Percentiles rank a stretch among this genome's conserved stretches.
phyloP scores from a whole-genome alignment of 2,113 vertebrate genomes.

The Trogon melanurus region DNA sequence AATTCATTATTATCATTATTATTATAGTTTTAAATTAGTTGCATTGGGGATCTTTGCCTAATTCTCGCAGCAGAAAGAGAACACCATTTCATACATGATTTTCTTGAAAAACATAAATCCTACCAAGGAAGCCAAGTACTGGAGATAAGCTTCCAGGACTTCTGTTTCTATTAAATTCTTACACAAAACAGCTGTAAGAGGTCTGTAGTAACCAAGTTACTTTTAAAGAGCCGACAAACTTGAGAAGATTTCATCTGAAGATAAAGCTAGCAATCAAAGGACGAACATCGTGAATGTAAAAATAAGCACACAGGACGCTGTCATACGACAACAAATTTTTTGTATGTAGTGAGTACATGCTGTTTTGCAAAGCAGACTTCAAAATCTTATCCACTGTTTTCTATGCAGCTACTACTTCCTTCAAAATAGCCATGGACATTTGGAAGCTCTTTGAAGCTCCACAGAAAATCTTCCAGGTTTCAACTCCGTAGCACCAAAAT shows the following conservation, averaged over 20 bases:
- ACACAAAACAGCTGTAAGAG: not conserved
- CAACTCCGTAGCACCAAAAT: not conserved
- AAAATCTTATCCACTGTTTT: not conserved
- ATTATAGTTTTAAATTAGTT: not conserved
- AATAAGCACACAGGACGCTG: not conserved
- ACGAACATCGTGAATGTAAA: not conserved
- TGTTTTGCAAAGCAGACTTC: not conserved
- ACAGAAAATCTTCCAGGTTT: not conserved
- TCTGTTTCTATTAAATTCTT: not conserved
- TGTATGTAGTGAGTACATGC: not conserved
- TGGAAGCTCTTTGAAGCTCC: not conserved
- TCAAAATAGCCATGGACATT: not conserved
- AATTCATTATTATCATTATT: not conserved
- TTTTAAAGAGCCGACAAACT: not conserved
- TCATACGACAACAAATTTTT: not conserved
- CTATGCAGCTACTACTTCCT: not conserved
- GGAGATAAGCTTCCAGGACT: not conserved
- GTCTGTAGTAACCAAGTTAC: not conserved
- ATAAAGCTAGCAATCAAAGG: not conserved
- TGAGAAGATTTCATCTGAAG: not conserved
- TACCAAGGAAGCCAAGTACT: not conserved
- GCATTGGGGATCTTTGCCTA: not conserved
- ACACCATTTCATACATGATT: not conserved
- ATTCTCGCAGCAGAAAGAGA: not conserved
- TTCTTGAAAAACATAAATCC: not conserved